Percentiles rank a stretch among this genome's conserved stretches.
phyloP scores from a whole-genome alignment of 2,888 invertebrate species.

The Machimus rusticus region DNA sequence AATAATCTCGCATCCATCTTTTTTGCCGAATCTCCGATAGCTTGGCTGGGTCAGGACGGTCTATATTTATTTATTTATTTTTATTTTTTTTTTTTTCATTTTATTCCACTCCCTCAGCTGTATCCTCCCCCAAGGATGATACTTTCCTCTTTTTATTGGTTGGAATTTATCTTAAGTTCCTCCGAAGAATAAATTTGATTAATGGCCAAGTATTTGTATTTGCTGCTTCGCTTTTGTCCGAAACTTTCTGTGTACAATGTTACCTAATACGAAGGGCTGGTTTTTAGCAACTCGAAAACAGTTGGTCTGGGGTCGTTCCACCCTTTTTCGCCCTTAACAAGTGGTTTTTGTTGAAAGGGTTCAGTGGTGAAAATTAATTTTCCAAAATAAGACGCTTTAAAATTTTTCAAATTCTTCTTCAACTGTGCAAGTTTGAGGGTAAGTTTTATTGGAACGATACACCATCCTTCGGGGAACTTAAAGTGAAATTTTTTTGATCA shows the following conservation, averaged over 20 bases:
- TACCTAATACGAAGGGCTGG: neutral
- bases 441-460: neutral
- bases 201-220: slow-evolving; percentile 26
- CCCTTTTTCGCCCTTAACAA: neutral
- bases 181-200: slow-evolving; percentile 42
- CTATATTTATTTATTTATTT: neutral
- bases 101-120: neutral
- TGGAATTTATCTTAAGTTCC: slow-evolving; percentile 32
- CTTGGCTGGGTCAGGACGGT: neutral
- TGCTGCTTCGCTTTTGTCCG: neutral
- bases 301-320: neutral
- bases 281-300: neutral
- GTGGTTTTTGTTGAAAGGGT: neutral
- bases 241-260: slow-evolving; percentile 4
- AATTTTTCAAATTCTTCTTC: neutral
- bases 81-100: neutral
- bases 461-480: neutral
- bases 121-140: neutral
- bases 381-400: neutral
- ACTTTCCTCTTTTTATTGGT: neutral
- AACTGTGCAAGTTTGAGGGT: neutral
- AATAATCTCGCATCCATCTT: slow-evolving; percentile 43
- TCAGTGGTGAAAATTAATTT: neutral
- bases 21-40: slow-evolving; percentile 9
- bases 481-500: neutral